These are phyloP conservation scores for Escarpia spicata DNA, from an alignment of 2,888 invertebrate genomes.

Conservation along the genomic window DNA sequence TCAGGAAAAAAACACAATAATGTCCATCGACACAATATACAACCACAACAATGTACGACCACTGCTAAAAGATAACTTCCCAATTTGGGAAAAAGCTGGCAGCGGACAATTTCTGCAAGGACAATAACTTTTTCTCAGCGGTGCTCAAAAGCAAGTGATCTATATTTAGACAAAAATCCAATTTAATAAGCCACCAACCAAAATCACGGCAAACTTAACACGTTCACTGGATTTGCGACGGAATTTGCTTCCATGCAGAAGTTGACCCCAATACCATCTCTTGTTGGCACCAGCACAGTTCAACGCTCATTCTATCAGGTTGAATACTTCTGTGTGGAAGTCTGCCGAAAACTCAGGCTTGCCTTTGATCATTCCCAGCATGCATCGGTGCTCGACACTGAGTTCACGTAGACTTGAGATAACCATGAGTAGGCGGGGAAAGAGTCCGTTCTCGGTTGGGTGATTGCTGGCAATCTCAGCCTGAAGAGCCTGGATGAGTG, in stretches of 20 bases:
- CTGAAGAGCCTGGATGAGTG: conserved; percentile 61
- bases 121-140: not conserved
- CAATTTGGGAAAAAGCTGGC: not conserved
- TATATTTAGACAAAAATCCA: not conserved
- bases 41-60: not conserved
- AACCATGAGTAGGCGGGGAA: conserved; percentile 63
- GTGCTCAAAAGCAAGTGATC: not conserved
- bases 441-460: conserved; percentile 48
- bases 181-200: not conserved
- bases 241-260: not conserved
- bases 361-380: conserved; percentile 47
- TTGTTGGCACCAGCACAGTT: not conserved
- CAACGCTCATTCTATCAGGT: conserved; percentile 18
- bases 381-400: conserved; percentile 62
- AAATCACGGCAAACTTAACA: too few species aligned
- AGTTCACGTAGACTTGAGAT: conserved; percentile 63
- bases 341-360: conserved; percentile 24
- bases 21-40: conserved; percentile 4
- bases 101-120: not conserved
- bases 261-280: not conserved
- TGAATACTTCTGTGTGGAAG: conserved; percentile 31
- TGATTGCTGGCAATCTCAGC: conserved; percentile 56
- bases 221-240: not conserved
- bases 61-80: not conserved
- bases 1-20: not conserved